A percentile compares a stretch with the other conserved stretches of the same genome.
Evolutionary conservation across 2,888 invertebrate genomes (phyloP).

Genomic region (Trisateles emortualis): DNA sequence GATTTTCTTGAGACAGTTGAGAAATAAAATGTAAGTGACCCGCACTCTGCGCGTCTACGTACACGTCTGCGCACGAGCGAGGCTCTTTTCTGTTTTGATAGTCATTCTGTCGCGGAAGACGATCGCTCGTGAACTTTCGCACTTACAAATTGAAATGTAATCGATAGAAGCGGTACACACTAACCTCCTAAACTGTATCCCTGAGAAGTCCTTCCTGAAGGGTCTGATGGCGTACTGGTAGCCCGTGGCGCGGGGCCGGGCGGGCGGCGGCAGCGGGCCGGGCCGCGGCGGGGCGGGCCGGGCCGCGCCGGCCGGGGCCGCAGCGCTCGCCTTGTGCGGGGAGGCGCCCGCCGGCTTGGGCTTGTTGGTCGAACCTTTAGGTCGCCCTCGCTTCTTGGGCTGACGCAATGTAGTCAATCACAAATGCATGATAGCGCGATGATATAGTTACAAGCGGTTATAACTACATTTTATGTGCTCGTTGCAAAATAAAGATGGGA

Average conservation of each 20-base stretch:
- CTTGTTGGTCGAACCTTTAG: slow-evolving; percentile 85
- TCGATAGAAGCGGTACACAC: slow-evolving; percentile 3
- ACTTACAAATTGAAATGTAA: too few species aligned
- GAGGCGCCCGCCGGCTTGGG: slow-evolving; percentile 63
- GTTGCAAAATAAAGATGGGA: too few species aligned
- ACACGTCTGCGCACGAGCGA: too few species aligned
- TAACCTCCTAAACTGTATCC: slow-evolving; percentile 83
- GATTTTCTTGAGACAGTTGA: too few species aligned
- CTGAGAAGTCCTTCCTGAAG: slow-evolving; percentile 83
- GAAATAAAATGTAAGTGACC: too few species aligned
- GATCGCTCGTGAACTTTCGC: too few species aligned
- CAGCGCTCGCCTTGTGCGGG: slow-evolving; percentile 34
- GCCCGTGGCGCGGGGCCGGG: slow-evolving; percentile 69
- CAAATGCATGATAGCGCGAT: slow-evolving; percentile 6
- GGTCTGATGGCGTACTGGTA: slow-evolving; percentile 81
- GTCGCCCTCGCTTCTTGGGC: slow-evolving; percentile 83
- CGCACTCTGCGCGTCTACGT: too few species aligned
- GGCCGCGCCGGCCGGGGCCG: slow-evolving; percentile 32
- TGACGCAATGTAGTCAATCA: slow-evolving; percentile 44
- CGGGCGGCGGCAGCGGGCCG: slow-evolving; percentile 50
- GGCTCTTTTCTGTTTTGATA: too few species aligned
- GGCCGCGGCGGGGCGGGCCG: slow-evolving; percentile 32
- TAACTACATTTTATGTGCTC: background rate
- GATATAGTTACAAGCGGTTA: slow-evolving; percentile 5
- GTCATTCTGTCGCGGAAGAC: too few species aligned